A percentile compares a stretch with the other conserved stretches of the same genome.
Evolutionary conservation across 2,113 vertebrate genomes (phyloP).

Genomic region (Hippocampus zosterae): DNA sequence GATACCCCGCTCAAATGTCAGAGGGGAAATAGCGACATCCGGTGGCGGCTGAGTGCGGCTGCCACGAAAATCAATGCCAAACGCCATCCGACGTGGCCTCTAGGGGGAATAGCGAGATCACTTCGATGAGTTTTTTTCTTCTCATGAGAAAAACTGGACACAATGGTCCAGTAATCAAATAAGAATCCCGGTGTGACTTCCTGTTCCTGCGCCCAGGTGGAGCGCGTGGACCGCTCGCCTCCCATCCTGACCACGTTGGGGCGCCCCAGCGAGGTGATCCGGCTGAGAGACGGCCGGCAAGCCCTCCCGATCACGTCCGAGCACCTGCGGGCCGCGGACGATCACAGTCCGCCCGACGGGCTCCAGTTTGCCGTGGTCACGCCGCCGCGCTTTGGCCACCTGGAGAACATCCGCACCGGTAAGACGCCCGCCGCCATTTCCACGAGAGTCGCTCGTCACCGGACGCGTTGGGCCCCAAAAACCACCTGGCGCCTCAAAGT

Average conservation of each 20-base stretch:
- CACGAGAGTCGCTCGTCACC: background rate
- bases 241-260: slow-evolving; percentile 57
- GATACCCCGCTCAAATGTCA: no score
- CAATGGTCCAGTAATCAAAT: no score
- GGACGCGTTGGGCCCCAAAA: no score
- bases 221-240: slow-evolving; percentile 58
- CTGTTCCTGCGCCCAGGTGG: slow-evolving; percentile 47
- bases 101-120: no score
- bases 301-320: slow-evolving; percentile 58
- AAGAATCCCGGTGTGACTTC: background rate
- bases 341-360: slow-evolving; percentile 57
- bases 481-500: no score
- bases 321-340: slow-evolving; percentile 51
- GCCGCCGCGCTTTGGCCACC: slow-evolving; percentile 57
- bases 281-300: slow-evolving; percentile 40
- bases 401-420: slow-evolving; percentile 69
- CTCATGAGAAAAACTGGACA: no score
- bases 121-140: no score
- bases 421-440: background rate
- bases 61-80: no score
- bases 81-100: no score
- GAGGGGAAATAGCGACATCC: no score
- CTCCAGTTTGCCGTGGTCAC: slow-evolving; percentile 64
- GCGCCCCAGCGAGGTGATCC: slow-evolving; percentile 52
- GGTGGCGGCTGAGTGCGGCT: no score